Evolutionary conservation across 2,888 invertebrate genomes (phyloP), one percentile per base, ranked within the genome.

Genomic region (Macrophya alboannulata): DNA sequence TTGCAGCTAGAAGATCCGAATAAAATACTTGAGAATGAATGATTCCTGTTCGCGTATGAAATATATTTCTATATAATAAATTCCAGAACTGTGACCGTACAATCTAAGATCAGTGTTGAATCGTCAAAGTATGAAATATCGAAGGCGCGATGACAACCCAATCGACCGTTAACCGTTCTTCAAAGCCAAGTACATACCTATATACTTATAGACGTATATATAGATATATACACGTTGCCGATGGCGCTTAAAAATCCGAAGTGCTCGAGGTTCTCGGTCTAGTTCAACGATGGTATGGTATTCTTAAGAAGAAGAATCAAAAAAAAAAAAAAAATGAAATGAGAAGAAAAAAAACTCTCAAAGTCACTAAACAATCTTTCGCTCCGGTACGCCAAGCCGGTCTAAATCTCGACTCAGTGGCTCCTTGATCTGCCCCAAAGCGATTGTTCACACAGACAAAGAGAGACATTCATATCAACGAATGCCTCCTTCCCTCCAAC

Each of bases 371-470:
- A 91, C 91, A 92, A 92, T 92, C 90, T 89, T 88, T 87, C 88
- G 89, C 90, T 91, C 90, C 91, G 92, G 91, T 92, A 90, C 90
- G 86, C 89, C 87, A 9, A 21, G 62, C 71, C 68, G 83, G 40
- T 83, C 86, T 83, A 84, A 87, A 86, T 86, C 87, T 85, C 85
- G 85, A 86, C 84, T 85, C 85, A 86, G 88, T 90, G 90, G 91
- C 91, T 92, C 90, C 91, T 92, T 90, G 92, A 92, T 92, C 91
- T 91, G 90, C 90, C 91, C 90, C 88, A 90, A 90, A 59, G 88
- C 88, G 89, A 91, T 89, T 89, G 87, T 87, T 87, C 88, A 74
- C 10, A 84, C 84, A 59, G 83, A 83, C 68, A 71, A 71, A 83
- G 87, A 89, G 87, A 88, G 90, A 90, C 89, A 89, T 89, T 89